Percentiles rank a stretch among this genome's conserved stretches.
phyloP scores from a whole-genome alignment of 2,113 vertebrate species.

The Ciconia boyciana region DNA sequence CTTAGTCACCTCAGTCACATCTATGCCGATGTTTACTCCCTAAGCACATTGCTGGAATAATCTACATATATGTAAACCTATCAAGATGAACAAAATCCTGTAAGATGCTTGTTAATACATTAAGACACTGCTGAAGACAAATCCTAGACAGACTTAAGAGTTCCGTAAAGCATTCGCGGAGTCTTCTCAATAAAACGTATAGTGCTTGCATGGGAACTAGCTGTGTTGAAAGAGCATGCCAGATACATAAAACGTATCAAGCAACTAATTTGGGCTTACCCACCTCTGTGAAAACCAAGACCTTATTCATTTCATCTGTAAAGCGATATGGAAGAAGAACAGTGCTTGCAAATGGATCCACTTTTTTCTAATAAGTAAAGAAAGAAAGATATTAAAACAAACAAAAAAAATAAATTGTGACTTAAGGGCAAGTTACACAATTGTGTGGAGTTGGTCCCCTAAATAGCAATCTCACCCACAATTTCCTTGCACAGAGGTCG shows the following conservation, averaged over 20 bases:
- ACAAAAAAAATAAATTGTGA: rapidly evolving
- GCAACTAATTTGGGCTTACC: not conserved
- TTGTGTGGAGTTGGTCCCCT: rapidly evolving
- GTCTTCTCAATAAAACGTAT: not conserved
- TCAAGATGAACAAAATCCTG: not conserved
- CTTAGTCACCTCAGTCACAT: not conserved
- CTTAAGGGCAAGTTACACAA: not conserved
- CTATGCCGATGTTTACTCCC: not conserved
- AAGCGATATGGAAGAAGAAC: constrained; percentile 81
- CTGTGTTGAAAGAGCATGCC: not conserved
- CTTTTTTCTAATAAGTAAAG: constrained; percentile 79
- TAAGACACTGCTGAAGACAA: rapidly evolving
- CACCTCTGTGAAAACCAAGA: constrained; percentile 91
- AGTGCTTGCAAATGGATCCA: constrained; percentile 81
- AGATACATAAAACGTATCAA: not conserved
- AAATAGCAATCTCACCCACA: not conserved
- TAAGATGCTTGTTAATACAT: not conserved
- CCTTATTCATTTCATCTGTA: constrained; percentile 75
- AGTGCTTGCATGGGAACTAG: not conserved
- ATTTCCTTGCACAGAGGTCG: too few relatives aligned
- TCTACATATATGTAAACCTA: not conserved
- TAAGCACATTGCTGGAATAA: not conserved
- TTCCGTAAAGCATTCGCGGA: not conserved
- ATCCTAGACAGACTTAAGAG: not conserved
- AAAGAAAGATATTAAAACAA: not conserved